phyloP scores from a whole-genome alignment of 2,888 invertebrate species.

The Lycophotia porphyrea region DNA sequence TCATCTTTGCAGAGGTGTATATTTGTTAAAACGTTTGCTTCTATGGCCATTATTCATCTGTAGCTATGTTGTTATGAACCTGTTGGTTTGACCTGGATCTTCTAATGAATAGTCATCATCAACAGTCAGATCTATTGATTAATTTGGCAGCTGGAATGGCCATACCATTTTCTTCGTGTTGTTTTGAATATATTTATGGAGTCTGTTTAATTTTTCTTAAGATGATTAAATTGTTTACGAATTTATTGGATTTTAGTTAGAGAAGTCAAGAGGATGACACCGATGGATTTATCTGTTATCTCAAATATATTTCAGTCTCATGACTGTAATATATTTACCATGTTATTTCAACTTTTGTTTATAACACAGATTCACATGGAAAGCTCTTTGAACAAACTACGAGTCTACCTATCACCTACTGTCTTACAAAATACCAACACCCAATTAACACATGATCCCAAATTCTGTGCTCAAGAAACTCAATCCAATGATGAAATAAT shows the following conservation, averaged over 20 bases:
- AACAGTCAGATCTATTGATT: not conserved
- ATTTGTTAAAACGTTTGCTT: constrained; percentile 28
- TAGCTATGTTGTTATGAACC: constrained; percentile 3
- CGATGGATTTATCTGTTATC: not conserved
- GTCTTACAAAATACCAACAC: not conserved
- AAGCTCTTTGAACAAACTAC: not conserved
- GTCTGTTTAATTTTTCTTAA: not conserved
- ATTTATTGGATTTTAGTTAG: not conserved
- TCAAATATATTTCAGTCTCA: not conserved
- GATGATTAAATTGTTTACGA: not conserved
- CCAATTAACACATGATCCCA: constrained; percentile 4
- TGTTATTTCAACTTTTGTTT: not conserved
- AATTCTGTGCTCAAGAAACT: not conserved
- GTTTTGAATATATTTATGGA: not conserved
- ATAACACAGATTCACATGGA: not conserved
- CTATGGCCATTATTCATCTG: constrained; percentile 24
- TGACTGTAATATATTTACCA: too few species aligned
- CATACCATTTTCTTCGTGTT: not conserved
- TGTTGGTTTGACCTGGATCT: not conserved
- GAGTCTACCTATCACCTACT: not conserved
- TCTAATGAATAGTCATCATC: not conserved
- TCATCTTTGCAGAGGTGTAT: constrained; percentile 16
- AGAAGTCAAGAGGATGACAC: not conserved
- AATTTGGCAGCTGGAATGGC: not conserved
- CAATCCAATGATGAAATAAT: constrained; percentile 34